These are phyloP conservation scores for Harpagoxenus sublaevis DNA, from an alignment of 2,888 invertebrate genomes.

Conservation along the genomic window DNA sequence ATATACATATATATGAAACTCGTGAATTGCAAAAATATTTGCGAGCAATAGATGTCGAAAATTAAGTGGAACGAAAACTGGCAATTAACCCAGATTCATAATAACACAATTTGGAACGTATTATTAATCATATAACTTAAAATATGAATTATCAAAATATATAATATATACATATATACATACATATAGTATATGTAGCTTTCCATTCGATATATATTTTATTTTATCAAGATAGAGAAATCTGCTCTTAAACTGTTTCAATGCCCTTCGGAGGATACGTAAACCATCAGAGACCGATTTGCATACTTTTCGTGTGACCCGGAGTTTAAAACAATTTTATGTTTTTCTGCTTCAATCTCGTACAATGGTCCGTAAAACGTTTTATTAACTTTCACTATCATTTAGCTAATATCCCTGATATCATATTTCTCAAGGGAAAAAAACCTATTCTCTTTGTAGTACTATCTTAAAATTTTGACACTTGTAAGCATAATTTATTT, in stretches of 20 bases:
- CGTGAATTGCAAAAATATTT: too few relatives aligned
- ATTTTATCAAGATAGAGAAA: slow-evolving; percentile 39
- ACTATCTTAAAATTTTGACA: background rate
- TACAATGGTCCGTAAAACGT: slow-evolving; percentile 4
- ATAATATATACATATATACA: too few relatives aligned
- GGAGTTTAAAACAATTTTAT: slow-evolving; percentile 37
- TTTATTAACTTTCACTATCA: slow-evolving; percentile 9
- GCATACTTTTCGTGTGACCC: slow-evolving; percentile 28
- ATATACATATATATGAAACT: too few relatives aligned
- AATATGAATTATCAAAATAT: too few relatives aligned
- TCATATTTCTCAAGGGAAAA: background rate
- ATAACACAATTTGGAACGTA: too few relatives aligned
- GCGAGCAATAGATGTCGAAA: too few relatives aligned
- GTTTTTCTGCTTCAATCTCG: background rate
- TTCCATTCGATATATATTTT: background rate
- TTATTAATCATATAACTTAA: too few relatives aligned
- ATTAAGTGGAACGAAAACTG: too few relatives aligned
- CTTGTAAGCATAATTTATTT: background rate
- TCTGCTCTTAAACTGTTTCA: slow-evolving; percentile 57
- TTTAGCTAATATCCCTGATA: slow-evolving; percentile 18
- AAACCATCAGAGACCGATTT: slow-evolving; percentile 14
- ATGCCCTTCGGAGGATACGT: slow-evolving; percentile 12
- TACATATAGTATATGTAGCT: background rate
- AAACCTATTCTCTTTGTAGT: background rate
- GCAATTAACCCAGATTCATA: too few relatives aligned